These are phyloP conservation scores for Egretta garzetta DNA, from an alignment of 2,113 vertebrate genomes.

Conservation along the genomic window DNA sequence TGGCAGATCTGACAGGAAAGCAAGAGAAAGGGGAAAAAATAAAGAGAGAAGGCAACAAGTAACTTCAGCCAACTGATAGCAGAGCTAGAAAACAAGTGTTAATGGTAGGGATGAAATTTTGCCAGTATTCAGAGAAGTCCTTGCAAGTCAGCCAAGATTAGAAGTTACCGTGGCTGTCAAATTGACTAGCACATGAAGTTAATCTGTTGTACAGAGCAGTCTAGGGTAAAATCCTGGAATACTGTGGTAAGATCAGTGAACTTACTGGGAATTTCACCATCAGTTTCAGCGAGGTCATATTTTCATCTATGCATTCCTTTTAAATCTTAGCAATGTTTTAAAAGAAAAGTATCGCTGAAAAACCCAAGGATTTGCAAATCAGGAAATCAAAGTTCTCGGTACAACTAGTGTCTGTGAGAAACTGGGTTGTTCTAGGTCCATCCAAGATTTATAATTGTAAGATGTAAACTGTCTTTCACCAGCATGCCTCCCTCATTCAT, in stretches of 20 bases:
- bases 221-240: background rate
- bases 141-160: background rate
- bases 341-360: background rate
- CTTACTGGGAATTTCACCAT: background rate
- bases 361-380: background rate
- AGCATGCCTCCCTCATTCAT: background rate
- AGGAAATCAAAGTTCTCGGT: background rate
- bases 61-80: background rate
- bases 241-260: background rate
- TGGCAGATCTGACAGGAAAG: background rate
- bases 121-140: background rate
- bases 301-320: background rate
- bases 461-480: background rate
- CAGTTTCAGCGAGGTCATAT: background rate
- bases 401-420: fast-evolving
- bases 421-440: background rate
- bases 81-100: background rate
- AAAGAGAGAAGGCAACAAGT: background rate
- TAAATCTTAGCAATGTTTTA: background rate
- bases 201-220: background rate
- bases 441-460: background rate
- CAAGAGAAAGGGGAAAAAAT: background rate
- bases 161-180: background rate
- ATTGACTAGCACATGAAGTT: background rate
- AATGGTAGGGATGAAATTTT: background rate